Conservation (phyloP, 92 coral and sea anemone genomes). For the Zoanthus sansibaricus region DNA sequence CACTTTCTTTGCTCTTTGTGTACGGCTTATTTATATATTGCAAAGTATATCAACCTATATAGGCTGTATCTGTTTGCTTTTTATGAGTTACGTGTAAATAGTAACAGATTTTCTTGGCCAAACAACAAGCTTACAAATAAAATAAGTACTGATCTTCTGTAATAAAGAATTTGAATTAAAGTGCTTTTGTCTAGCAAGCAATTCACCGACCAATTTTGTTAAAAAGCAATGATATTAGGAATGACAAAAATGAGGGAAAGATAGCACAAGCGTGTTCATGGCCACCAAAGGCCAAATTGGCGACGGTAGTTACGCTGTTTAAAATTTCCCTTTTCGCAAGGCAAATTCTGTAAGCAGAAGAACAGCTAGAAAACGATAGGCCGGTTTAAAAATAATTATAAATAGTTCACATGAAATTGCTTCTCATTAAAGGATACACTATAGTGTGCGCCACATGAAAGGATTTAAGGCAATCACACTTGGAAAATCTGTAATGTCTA, state of each 20-base stretch:
- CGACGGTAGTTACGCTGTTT: no score
- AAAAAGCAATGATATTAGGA: conserved; percentile 2
- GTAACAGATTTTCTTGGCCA: not conserved
- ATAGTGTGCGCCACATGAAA: not conserved
- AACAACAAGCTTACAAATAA: not conserved
- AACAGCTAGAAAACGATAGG: conserved; percentile 9
- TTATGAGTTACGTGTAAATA: not conserved
- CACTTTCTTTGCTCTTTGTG: no score
- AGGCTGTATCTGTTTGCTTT: not conserved
- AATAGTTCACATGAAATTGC: no score
- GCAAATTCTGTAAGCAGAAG: not conserved
- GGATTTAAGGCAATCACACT: not conserved
- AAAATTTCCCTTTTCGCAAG: no score
- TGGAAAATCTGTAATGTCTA: not conserved
- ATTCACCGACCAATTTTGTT: not conserved
- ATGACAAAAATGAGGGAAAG: no score
- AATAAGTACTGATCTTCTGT: not conserved
- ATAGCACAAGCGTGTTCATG: no score
- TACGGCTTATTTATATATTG: no score
- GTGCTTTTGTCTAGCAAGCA: not conserved
- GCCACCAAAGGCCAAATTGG: no score
- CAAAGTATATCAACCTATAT: no score
- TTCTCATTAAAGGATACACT: not conserved
- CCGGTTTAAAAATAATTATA: not conserved
- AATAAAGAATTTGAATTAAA: not conserved